These are phyloP conservation scores for Ectropis grisescens DNA, from an alignment of 1,140 invertebrate genomes.

Conservation along the genomic window DNA sequence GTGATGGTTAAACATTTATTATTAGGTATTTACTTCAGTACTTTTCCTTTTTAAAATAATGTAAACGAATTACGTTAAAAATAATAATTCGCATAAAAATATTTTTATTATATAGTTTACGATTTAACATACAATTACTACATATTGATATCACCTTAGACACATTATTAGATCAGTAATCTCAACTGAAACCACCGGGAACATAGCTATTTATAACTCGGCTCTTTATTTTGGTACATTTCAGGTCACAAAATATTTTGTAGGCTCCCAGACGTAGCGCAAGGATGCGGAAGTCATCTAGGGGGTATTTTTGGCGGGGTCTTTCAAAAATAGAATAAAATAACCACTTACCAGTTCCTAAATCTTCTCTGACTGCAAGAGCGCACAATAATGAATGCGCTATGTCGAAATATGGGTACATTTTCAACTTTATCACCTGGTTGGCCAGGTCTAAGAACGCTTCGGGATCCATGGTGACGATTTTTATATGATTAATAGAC, in stretches of 20 bases:
- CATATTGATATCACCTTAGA: too few relatives aligned
- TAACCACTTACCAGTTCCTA: conserved; percentile 83
- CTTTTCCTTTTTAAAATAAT: too few relatives aligned
- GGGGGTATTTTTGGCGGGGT: conserved; percentile 23
- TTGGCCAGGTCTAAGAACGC: conserved; percentile 97
- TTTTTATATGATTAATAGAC: conserved; percentile 24
- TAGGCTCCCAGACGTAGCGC: too few relatives aligned
- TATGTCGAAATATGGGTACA: conserved; percentile 99
- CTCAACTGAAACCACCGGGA: conserved; percentile 23
- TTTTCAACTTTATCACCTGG: conserved; percentile 98
- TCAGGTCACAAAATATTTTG: not conserved
- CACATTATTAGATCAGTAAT: conserved; percentile 10
- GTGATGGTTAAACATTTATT: too few relatives aligned
- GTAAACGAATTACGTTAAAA: too few relatives aligned
- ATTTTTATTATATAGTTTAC: too few relatives aligned
- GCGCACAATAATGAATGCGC: conserved; percentile 94
- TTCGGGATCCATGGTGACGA: conserved; percentile 90
- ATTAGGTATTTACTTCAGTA: too few relatives aligned
- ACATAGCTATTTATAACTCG: conserved; percentile 46
- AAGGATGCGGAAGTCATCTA: conserved; percentile 18
- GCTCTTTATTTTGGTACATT: conserved; percentile 50
- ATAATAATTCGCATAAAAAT: too few relatives aligned
- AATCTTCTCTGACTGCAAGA: conserved; percentile 94
- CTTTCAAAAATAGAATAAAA: conserved; percentile 26
- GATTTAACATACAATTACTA: too few relatives aligned